These are phyloP conservation scores for Drosophila nr. perissopoda DNA, from an alignment of 2,888 invertebrate genomes.

Conservation along the genomic window DNA sequence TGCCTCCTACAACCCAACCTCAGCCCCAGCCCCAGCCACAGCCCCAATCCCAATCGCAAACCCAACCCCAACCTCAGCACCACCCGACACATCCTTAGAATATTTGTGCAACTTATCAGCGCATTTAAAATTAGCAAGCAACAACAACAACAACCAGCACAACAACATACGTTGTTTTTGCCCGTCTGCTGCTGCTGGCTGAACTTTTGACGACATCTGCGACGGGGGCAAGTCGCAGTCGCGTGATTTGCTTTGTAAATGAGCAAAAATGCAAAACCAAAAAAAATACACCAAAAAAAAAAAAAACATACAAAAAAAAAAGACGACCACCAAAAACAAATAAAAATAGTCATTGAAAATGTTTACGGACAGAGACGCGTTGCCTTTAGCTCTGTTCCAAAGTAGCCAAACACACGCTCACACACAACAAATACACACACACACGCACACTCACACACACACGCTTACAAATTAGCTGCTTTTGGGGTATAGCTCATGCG, in stretches of 20 bases:
- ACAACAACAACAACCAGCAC: slow-evolving; percentile 23
- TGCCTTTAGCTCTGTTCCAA: slow-evolving; percentile 61
- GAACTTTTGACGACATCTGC: slow-evolving; percentile 76
- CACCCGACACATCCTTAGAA: slow-evolving; percentile 65
- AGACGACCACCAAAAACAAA: slow-evolving; percentile 50
- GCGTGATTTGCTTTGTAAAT: slow-evolving; percentile 79
- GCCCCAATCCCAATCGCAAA: neutral
- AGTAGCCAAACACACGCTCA: slow-evolving; percentile 49
- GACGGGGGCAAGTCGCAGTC: slow-evolving; percentile 66
- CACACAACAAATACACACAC: slow-evolving; percentile 15
- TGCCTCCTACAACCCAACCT: neutral
- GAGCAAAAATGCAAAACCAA: slow-evolving; percentile 67
- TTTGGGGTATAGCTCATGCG: slow-evolving; percentile 38
- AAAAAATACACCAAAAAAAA: slow-evolving; percentile 40
- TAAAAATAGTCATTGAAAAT: slow-evolving; percentile 79
- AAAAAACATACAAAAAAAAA: slow-evolving; percentile 12
- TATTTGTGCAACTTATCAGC: slow-evolving; percentile 80
- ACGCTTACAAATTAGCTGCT: slow-evolving; percentile 46
- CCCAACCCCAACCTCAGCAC: neutral
- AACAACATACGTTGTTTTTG: slow-evolving; percentile 44
- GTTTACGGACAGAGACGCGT: slow-evolving; percentile 63
- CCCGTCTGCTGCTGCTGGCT: slow-evolving; percentile 35
- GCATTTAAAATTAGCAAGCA: slow-evolving; percentile 76
- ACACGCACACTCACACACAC: slow-evolving; percentile 1
- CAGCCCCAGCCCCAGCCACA: neutral